These are phyloP conservation scores for Thaleichthys pacificus DNA, from an alignment of 2,797 vertebrate genomes.

Conservation along the genomic window DNA sequence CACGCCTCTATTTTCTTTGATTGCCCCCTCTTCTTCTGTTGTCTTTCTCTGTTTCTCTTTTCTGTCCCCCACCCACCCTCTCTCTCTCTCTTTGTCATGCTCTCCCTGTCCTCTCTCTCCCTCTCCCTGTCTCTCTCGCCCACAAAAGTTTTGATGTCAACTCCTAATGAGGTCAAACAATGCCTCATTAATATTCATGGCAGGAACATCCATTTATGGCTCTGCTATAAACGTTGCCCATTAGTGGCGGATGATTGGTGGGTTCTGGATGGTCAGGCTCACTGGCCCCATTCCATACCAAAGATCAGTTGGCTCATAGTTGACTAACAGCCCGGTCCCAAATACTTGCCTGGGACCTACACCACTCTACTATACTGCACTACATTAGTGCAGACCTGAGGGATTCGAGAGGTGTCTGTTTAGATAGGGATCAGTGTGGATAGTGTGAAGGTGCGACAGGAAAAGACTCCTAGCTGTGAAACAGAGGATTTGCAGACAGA, in stretches of 20 bases:
- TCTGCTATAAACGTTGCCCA: constrained; percentile 37
- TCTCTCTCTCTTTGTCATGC: not conserved
- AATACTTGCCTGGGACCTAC: too few relatives aligned
- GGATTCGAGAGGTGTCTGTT: too few relatives aligned
- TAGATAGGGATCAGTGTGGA: too few relatives aligned
- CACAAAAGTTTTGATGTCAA: constrained; percentile 24
- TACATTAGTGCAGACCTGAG: too few relatives aligned
- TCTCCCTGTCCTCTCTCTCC: not conserved
- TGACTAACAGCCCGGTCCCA: too few relatives aligned
- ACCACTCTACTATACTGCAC: too few relatives aligned
- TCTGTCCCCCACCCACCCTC: too few relatives aligned
- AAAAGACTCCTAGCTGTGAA: too few relatives aligned
- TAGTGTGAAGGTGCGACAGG: too few relatives aligned
- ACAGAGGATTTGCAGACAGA: too few relatives aligned
- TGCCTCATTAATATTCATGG: constrained; percentile 52
- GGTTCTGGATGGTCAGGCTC: constrained; percentile 40
- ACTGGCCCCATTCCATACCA: constrained; percentile 27
- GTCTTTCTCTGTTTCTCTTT: not conserved
- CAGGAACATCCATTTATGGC: constrained; percentile 20
- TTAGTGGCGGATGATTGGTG: constrained; percentile 51
- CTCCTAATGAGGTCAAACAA: constrained; percentile 37
- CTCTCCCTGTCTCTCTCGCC: not conserved
- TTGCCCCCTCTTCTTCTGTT: not conserved
- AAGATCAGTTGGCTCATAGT: too few relatives aligned
- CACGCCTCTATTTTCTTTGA: not conserved